Conservation (phyloP, 2,888 invertebrate species). For the Pterobdella sp. region DNA sequence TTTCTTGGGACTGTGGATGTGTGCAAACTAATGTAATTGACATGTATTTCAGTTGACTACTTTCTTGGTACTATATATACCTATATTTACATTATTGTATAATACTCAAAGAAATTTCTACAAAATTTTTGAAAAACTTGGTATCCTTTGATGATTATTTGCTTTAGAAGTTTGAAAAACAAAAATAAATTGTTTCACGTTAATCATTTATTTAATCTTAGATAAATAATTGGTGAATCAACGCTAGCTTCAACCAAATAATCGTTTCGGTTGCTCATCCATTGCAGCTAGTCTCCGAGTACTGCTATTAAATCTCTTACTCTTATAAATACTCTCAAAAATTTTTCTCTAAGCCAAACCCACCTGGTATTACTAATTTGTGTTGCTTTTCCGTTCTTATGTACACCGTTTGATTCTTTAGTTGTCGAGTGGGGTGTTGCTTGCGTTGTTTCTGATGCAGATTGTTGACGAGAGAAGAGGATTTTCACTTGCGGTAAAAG, state of each 20-base stretch:
- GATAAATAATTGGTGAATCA: too few species aligned
- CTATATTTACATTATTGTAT: too few species aligned
- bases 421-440: slow-evolving; percentile 5
- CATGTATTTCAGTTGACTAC: too few species aligned
- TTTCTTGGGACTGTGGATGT: background rate
- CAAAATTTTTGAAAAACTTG: too few species aligned
- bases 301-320: background rate
- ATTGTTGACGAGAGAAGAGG: background rate
- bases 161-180: too few species aligned
- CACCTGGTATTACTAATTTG: background rate
- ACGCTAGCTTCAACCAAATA: background rate
- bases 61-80: too few species aligned
- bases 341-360: background rate
- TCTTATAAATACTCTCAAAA: background rate
- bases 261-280: background rate
- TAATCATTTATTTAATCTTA: too few species aligned
- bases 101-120: too few species aligned
- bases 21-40: too few species aligned
- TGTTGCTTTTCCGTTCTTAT: background rate
- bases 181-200: too few species aligned
- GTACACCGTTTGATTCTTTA: background rate
- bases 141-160: too few species aligned
- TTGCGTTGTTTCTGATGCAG: background rate
- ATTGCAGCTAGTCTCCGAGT: background rate
- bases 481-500: slow-evolving; percentile 14